Evolutionary conservation across 2,113 vertebrate genomes (phyloP).

Genomic region (Phocoena phocoena): DNA sequence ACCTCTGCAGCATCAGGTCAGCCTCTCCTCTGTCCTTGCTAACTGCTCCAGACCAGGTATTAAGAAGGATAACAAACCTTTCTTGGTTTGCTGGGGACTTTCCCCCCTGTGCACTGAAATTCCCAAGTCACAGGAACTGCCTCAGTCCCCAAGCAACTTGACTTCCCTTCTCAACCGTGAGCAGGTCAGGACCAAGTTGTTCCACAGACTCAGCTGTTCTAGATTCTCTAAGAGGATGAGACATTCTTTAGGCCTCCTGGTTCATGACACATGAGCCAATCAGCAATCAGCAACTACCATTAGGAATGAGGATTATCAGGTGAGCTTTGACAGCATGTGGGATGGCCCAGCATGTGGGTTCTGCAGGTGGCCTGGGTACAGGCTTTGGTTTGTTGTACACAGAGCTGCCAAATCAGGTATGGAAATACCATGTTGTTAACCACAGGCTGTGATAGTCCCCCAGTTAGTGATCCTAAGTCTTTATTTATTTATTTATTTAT

Average conservation of each 20-base stretch:
- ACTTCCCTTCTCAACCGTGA: no score
- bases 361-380: background rate
- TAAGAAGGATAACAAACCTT: background rate
- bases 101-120: background rate
- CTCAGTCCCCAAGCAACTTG: background rate
- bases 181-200: background rate
- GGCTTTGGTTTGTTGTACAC: background rate
- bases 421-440: background rate
- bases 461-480: background rate
- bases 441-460: background rate
- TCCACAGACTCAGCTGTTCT: background rate
- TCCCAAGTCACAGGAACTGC: background rate
- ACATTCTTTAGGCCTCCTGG: background rate
- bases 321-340: background rate
- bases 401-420: background rate
- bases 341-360: background rate
- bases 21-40: background rate
- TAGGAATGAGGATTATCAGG: background rate
- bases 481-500: background rate
- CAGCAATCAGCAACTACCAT: background rate
- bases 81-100: background rate
- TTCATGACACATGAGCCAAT: background rate
- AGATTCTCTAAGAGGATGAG: background rate
- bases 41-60: background rate
- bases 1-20: background rate